These are phyloP conservation scores for Idaea biselata DNA, from an alignment of 2,888 invertebrate species.

Conservation along the genomic window DNA sequence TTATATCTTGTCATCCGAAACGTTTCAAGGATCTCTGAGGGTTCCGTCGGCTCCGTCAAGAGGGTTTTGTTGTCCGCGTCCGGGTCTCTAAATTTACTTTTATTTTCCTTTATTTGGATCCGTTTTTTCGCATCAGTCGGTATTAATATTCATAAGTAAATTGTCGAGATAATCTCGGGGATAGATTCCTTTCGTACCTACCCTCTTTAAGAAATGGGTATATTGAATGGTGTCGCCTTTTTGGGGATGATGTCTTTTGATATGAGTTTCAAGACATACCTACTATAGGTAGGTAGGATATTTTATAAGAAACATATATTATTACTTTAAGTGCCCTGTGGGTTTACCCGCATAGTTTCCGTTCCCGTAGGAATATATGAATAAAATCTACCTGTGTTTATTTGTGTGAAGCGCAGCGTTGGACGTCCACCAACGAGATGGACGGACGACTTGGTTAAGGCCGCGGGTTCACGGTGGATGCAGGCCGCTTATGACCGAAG, in stretches of 20 bases:
- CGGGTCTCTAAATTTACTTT: conserved; percentile 42
- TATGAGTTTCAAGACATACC: background rate
- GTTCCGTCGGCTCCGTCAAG: conserved; percentile 30
- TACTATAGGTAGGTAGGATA: too few species aligned
- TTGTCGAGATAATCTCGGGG: conserved; percentile 59
- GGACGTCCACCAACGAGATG: too few species aligned
- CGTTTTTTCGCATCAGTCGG: conserved; percentile 52
- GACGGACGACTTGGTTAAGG: too few species aligned
- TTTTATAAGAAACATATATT: background rate
- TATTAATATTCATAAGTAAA: conserved; percentile 79
- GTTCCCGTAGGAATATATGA: too few species aligned
- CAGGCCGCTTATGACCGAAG: too few species aligned
- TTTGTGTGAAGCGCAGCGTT: too few species aligned
- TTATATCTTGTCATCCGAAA: conserved; percentile 69
- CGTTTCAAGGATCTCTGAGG: conserved; percentile 11
- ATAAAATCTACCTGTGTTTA: too few species aligned
- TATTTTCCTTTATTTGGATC: conserved; percentile 44
- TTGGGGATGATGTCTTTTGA: conserved; percentile 13
- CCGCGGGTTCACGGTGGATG: too few species aligned
- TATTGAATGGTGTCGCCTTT: conserved; percentile 21
- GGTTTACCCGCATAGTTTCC: too few species aligned
- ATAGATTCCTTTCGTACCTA: conserved; percentile 19
- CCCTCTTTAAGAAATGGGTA: conserved; percentile 18
- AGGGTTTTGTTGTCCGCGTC: conserved; percentile 65
- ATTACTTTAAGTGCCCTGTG: too few species aligned